Evolutionary conservation across 1,140 invertebrate species (phyloP), one percentile per base, ranked within the genome.

Genomic region (Samia ricini): DNA sequence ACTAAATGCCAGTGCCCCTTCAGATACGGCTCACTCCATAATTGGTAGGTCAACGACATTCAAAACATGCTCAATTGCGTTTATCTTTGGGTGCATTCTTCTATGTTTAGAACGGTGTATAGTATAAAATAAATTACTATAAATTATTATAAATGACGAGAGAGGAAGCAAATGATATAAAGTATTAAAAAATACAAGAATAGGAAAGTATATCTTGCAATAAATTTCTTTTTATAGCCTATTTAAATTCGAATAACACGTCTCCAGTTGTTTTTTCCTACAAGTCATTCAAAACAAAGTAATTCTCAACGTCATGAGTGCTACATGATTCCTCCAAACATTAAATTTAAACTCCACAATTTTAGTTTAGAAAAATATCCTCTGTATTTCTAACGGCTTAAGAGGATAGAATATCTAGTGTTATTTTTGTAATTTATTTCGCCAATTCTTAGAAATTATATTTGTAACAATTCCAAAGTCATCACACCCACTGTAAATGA

Each of bases 1-100:
- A 61, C 63, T 70, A 83, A 85, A 83, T 82, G 83, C 83, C 81
- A 83, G 75, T 83, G 74, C 62, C 69, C 66, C 64, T 57, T 58
- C 52, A 18, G 26, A 15, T 49, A 67, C 50, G 12, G 55, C 58
- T 18, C 48, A 63, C 56, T 69, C 71, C 73, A 72, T 67, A 72
- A 74, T 73, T 69, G 71, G 72, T 61, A 75, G 75, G 77, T 77
- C 76, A 77, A 76, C 72, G 73, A 70, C 74, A 76, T 77, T 79
- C 75, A 76, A 72, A 77, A 72, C 71, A 70, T 56, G 68, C 55
- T 15, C 61, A 60, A 55, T 52, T 29, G 23, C 52, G 64, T 68
- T 67, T 71, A 70, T 69, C 69, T 72, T 71, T 63, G 68, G 68
- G 62, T 22, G 63, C 60, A 57, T 24, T 64, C 58, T 61, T 68